Evolutionary conservation across 2,113 vertebrate species (phyloP).

Genomic region (Aspiorhynchus laticeps): DNA sequence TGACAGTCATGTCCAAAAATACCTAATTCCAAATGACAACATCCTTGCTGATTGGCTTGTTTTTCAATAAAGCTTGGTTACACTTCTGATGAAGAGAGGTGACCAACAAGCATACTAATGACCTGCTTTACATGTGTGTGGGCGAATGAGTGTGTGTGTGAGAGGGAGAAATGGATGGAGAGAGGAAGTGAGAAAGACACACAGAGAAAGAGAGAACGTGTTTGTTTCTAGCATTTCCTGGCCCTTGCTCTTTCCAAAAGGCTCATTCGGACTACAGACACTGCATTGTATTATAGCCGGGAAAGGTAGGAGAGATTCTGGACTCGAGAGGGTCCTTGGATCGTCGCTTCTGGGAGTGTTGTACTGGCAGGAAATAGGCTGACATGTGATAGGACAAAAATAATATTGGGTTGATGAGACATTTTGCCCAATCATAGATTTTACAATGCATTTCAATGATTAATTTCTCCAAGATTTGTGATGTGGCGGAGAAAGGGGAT

Average conservation of each 20-base stretch:
- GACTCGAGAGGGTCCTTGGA: conserved; percentile 25
- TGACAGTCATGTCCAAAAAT: conserved; percentile 14
- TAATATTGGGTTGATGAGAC: not conserved
- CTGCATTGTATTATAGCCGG: not conserved
- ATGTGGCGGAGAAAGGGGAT: conserved; percentile 43
- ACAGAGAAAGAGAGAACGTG: conserved; percentile 10
- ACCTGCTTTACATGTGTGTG: conserved; percentile 23
- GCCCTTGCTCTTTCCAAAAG: not conserved
- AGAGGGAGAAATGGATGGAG: conserved; percentile 25
- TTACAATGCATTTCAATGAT: conserved; percentile 51
- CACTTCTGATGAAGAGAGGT: conserved; percentile 34
- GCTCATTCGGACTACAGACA: conserved; percentile 30
- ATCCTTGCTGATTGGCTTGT: conserved; percentile 13
- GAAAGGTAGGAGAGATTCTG: conserved; percentile 1
- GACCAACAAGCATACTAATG: conserved; percentile 37
- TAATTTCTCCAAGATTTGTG: conserved; percentile 47
- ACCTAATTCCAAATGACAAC: conserved; percentile 33
- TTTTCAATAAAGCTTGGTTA: conserved; percentile 21
- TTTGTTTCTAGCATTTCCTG: conserved; percentile 11
- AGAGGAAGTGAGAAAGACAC: conserved; percentile 28
- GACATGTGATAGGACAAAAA: not conserved
- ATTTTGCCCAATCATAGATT: conserved; percentile 41
- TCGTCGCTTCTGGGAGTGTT: conserved; percentile 15
- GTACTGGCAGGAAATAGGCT: conserved; percentile 15
- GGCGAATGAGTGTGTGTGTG: conserved; percentile 23